Evolutionary conservation across 2,888 invertebrate genomes (phyloP).

Genomic region (Phymatocera aterrima): DNA sequence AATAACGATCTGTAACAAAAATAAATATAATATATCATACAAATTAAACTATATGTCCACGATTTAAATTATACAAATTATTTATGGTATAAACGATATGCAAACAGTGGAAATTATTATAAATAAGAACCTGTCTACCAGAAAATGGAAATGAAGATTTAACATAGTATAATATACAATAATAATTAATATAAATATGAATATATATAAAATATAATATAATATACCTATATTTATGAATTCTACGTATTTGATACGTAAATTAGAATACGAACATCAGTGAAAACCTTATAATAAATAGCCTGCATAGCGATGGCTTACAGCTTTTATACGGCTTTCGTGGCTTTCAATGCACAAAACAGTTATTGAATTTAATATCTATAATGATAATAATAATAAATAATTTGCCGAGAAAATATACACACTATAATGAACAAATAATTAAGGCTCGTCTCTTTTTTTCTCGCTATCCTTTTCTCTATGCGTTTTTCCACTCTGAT

Average conservation of each 20-base stretch:
- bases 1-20: not conserved
- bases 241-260: slow-evolving; percentile 47
- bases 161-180: not conserved
- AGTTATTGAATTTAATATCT: slow-evolving; percentile 49
- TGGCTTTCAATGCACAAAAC: slow-evolving; percentile 31
- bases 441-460: too few species aligned
- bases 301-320: not conserved
- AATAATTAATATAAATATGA: slow-evolving; percentile 35
- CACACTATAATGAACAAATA: not conserved
- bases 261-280: not conserved
- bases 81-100: too few species aligned
- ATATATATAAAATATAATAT: slow-evolving; percentile 7
- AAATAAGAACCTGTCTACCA: too few species aligned
- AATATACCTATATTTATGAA: slow-evolving; percentile 43
- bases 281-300: too few species aligned
- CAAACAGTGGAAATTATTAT: too few species aligned
- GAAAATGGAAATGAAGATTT: slow-evolving; percentile 19
- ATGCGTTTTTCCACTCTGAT: not conserved
- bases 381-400: slow-evolving; percentile 50
- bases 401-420: slow-evolving; percentile 44
- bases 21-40: not conserved
- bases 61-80: too few species aligned
- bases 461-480: not conserved
- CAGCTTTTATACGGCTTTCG: slow-evolving; percentile 7
- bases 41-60: too few species aligned